A percentile compares a stretch with the other conserved stretches of the same genome.
Evolutionary conservation across 2,888 invertebrate species (phyloP).

Genomic region (Monochamus alternatus): DNA sequence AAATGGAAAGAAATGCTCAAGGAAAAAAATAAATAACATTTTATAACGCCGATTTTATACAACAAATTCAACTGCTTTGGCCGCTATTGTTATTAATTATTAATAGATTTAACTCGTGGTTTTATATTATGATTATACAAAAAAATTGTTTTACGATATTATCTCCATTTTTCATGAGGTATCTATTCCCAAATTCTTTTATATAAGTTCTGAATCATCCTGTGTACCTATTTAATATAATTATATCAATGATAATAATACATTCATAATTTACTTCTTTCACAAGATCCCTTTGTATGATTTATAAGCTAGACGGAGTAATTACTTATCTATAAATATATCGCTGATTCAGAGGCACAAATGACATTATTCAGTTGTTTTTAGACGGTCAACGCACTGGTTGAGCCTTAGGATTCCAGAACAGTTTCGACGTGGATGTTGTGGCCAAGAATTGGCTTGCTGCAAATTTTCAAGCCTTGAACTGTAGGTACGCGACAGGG

Average conservation of each 20-base stretch:
- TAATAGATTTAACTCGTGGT: too few relatives aligned
- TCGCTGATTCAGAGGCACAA: constrained; percentile 62
- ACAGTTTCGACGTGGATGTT: constrained; percentile 20
- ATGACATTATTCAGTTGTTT: constrained; percentile 64
- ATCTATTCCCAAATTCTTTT: too few relatives aligned
- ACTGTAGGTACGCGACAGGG: constrained; percentile 62
- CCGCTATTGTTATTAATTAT: too few relatives aligned
- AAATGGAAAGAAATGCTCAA: too few relatives aligned
- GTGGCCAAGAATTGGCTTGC: constrained; percentile 61
- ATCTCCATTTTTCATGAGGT: too few relatives aligned
- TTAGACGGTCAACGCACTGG: constrained; percentile 64
- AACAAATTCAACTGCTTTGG: too few relatives aligned
- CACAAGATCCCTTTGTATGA: neutral
- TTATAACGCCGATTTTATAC: too few relatives aligned
- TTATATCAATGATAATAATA: neutral
- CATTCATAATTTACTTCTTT: neutral
- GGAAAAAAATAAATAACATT: too few relatives aligned
- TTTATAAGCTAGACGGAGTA: constrained; percentile 33
- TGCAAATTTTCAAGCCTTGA: constrained; percentile 64
- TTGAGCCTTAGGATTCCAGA: constrained; percentile 21
- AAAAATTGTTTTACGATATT: too few relatives aligned
- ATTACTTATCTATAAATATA: constrained; percentile 62
- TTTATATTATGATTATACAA: too few relatives aligned
- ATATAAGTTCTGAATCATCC: too few relatives aligned
- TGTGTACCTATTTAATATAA: too few relatives aligned